Evolutionary conservation across 1,140 invertebrate genomes (phyloP).

Genomic region (Bombus polaris): DNA sequence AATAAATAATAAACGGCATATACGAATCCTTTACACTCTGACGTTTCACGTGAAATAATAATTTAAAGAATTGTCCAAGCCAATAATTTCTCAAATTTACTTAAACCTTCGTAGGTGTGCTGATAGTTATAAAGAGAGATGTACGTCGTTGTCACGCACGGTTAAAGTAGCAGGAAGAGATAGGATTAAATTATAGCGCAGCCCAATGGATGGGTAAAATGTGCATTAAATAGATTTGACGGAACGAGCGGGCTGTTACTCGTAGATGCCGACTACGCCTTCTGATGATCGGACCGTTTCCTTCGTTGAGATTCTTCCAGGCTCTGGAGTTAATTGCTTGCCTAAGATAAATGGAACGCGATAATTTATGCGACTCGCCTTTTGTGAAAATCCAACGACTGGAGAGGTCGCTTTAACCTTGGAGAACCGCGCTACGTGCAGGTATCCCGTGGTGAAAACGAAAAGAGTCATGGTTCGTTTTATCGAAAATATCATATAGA

Average conservation of each 20-base stretch:
- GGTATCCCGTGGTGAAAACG: not conserved
- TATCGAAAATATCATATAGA: not conserved
- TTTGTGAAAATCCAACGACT: not conserved
- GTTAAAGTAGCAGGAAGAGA: slow-evolving; percentile 10
- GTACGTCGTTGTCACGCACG: no score
- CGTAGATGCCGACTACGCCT: not conserved
- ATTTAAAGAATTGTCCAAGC: no score
- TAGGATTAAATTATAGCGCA: slow-evolving; percentile 21
- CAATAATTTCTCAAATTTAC: no score
- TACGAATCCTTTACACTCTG: no score
- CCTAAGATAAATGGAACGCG: not conserved
- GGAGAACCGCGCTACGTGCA: not conserved
- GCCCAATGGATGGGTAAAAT: slow-evolving; percentile 21
- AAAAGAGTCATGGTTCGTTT: not conserved
- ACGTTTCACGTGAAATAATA: no score
- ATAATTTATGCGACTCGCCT: not conserved
- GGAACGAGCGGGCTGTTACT: not conserved
- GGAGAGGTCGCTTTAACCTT: not conserved
- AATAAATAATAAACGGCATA: no score
- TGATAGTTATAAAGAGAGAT: no score
- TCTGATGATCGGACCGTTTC: not conserved
- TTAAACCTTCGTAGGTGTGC: no score
- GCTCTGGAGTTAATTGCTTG: not conserved
- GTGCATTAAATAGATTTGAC: slow-evolving; percentile 28
- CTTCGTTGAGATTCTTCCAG: not conserved